Conservation (phyloP, 1,140 invertebrate species). For the Eulimnadia texana region DNA sequence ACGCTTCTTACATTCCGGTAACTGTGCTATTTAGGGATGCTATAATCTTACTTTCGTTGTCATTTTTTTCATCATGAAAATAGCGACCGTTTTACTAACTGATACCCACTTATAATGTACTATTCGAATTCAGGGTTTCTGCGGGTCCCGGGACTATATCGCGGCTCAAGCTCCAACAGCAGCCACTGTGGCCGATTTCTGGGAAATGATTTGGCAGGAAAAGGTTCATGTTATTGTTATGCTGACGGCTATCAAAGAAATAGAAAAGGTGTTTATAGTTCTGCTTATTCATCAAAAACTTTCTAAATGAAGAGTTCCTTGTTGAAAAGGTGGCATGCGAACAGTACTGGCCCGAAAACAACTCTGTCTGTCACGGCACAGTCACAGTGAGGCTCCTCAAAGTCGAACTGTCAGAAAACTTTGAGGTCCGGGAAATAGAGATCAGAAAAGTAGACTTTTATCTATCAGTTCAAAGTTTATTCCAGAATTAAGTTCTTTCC, state of each 20-base stretch:
- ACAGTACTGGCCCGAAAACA: slow-evolving; percentile 45
- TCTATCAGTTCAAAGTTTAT: too few species aligned
- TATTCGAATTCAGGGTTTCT: slow-evolving; percentile 45
- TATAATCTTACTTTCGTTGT: background rate
- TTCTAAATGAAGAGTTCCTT: too few species aligned
- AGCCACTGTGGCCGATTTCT: slow-evolving; percentile 58
- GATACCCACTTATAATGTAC: too few species aligned
- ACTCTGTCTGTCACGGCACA: slow-evolving; percentile 32
- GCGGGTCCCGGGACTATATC: slow-evolving; percentile 51
- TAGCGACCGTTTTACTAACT: too few species aligned
- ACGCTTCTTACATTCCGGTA: slow-evolving; percentile 67
- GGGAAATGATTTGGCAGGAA: slow-evolving; percentile 64
- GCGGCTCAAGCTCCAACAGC: slow-evolving; percentile 65
- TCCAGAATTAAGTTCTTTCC: too few species aligned
- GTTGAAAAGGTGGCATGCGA: slow-evolving; percentile 51
- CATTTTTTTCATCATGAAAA: too few species aligned
- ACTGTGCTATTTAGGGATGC: slow-evolving; percentile 18
- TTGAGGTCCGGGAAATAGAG: slow-evolving; percentile 34
- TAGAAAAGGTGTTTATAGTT: slow-evolving; percentile 42
- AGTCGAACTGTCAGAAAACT: too few species aligned
- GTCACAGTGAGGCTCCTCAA: slow-evolving; percentile 32
- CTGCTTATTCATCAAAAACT: too few species aligned
- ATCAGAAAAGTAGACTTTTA: slow-evolving; percentile 34
- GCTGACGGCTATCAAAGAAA: slow-evolving; percentile 60
- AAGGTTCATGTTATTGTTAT: slow-evolving; percentile 58